These are phyloP conservation scores for Crotalus horridus DNA, from an alignment of 2,113 vertebrate genomes.

Conservation along the genomic window DNA sequence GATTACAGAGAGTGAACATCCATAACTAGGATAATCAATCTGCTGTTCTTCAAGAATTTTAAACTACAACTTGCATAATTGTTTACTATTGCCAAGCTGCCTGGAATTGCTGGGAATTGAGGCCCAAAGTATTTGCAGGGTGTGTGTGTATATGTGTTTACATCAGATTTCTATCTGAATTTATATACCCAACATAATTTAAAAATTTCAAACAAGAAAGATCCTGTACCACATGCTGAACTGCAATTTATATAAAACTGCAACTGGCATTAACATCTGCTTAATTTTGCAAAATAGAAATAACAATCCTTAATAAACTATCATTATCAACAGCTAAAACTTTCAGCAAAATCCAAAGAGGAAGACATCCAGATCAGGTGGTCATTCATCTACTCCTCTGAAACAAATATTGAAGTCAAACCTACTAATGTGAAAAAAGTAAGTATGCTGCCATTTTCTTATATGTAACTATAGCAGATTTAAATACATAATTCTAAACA, in stretches of 20 bases:
- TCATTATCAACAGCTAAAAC: constrained; percentile 75
- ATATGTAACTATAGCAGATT: background rate
- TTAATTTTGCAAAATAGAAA: background rate
- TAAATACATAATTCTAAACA: background rate
- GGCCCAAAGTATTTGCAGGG: background rate
- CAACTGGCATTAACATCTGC: background rate
- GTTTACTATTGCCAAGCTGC: background rate
- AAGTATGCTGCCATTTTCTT: constrained; percentile 23
- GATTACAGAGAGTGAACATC: background rate
- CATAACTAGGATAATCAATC: background rate
- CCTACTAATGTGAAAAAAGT: constrained; percentile 56
- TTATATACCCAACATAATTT: background rate
- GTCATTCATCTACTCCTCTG: constrained; percentile 61
- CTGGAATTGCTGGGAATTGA: background rate
- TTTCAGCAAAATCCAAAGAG: constrained; percentile 77
- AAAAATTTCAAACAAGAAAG: background rate
- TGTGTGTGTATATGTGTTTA: too few relatives aligned
- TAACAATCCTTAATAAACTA: background rate
- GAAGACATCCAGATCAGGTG: constrained; percentile 81
- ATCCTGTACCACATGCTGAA: background rate
- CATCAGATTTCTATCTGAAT: background rate
- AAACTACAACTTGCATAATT: background rate
- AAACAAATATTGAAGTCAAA: constrained; percentile 64
- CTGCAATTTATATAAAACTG: background rate
- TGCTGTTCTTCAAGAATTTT: background rate